Evolutionary conservation across 53 echinoderm and acorn worm genomes (phyloP), one percentile per base, ranked within the genome.

Genomic region (Paracentrotus lividus): DNA sequence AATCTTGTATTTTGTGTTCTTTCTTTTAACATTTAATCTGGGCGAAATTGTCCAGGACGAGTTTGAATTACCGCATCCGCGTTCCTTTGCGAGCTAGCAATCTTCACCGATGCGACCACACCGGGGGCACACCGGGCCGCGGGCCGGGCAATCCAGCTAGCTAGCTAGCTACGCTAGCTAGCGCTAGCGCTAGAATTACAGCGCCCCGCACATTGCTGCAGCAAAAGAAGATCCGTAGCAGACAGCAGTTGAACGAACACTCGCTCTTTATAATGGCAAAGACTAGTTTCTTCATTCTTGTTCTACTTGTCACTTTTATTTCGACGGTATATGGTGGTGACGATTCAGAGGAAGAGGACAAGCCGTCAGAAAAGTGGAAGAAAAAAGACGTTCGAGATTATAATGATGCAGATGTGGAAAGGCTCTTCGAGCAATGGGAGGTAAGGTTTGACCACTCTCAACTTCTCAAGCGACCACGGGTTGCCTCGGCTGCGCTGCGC

Each of bases 351-450:
- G 84, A 69, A 9, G 87, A 78, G 49, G 90, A 95, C 36, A 67
- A 36, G 18, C 77, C 93, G 31, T 31, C 32, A 76, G 94, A 97
- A 77, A 94, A 95, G 67, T 96, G 96, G 98, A 98, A 98, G 92
- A 97, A 97, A 86, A 99, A 99, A 93, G 97, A 97, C 81, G 85
- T 96, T 49, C 91, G 96, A 29, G 99, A 99, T 81, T 99, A 95
- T 93, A 97, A 90, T 61, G 99, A 99, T 77, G 99, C 96, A 15
- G 99, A 99, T 59, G 88, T 99, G 78, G 97, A 99, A 77, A 92
- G 94, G 72, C 52, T 99, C 32, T 99, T 97, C 67, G 90, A 95
- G 43, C 96, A 99, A 51, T 99, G 99, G 99, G 99, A 99, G 94
- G 99, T 99, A 88, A n/a, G n/a, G n/a, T n/a, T n/a, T n/a, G n/a